Evolutionary conservation across 2,113 vertebrate genomes (phyloP).

Genomic region (Rhegmatorhina hoffmannsi): DNA sequence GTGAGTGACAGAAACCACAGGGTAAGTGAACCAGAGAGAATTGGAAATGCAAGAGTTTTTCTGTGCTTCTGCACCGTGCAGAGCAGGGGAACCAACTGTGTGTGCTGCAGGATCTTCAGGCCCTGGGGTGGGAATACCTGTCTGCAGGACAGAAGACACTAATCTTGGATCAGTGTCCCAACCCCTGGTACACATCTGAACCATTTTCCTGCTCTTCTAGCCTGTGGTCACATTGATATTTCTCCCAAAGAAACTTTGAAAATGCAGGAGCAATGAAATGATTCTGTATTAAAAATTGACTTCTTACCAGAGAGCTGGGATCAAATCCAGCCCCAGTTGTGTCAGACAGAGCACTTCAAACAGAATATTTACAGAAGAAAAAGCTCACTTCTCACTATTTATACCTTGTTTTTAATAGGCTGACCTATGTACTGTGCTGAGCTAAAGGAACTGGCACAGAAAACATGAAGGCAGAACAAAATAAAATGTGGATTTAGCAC

Average conservation of each 20-base stretch:
- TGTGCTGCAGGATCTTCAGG: background rate
- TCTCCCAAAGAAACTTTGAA: background rate
- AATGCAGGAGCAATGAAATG: background rate
- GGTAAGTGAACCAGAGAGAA: background rate
- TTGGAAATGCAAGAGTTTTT: background rate
- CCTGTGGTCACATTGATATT: background rate
- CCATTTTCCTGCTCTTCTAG: background rate
- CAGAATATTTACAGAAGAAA: constrained; percentile 3
- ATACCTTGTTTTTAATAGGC: constrained; percentile 5
- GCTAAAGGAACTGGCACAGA: background rate
- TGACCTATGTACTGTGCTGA: background rate
- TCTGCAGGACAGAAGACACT: background rate
- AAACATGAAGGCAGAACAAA: background rate
- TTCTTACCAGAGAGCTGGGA: background rate
- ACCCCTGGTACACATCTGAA: background rate
- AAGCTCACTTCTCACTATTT: constrained; percentile 12
- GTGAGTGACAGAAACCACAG: background rate
- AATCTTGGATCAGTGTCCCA: background rate
- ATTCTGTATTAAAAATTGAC: background rate
- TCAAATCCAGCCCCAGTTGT: constrained; percentile 31
- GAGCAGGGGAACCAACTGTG: background rate
- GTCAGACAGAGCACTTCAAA: constrained; percentile 48
- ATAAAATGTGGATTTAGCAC: background rate
- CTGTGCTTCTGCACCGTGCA: background rate
- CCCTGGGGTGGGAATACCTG: background rate